phyloP scores from a whole-genome alignment of 2,888 invertebrate species.

The Eristalis intricaria region DNA sequence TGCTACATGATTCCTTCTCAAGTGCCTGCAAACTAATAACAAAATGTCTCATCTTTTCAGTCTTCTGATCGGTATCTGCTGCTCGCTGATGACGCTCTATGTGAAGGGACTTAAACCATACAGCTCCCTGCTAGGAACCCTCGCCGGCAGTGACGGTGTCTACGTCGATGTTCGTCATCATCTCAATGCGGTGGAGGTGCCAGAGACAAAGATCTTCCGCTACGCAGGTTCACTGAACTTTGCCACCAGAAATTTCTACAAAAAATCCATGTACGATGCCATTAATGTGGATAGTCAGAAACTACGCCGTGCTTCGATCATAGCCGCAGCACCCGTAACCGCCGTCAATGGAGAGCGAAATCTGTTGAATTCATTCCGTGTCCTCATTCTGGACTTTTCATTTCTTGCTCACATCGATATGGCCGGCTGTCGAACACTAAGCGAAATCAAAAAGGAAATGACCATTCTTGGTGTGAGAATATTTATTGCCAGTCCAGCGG shows the following conservation, averaged over 20 bases:
- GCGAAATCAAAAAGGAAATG: slow-evolving; percentile 83
- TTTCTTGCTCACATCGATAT: slow-evolving; percentile 86
- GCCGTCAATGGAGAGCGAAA: slow-evolving; percentile 60
- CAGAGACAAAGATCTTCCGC: slow-evolving; percentile 86
- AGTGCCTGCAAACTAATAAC: neutral
- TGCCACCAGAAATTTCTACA: slow-evolving; percentile 84
- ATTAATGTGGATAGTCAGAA: slow-evolving; percentile 82
- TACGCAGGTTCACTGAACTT: slow-evolving; percentile 87
- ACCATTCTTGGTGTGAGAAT: slow-evolving; percentile 82
- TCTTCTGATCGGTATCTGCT: slow-evolving; percentile 84
- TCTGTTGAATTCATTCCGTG: slow-evolving; percentile 74
- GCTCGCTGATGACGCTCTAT: slow-evolving; percentile 87
- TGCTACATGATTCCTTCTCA: neutral
- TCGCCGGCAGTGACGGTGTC: slow-evolving; percentile 85
- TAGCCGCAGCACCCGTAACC: neutral
- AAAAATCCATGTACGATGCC: slow-evolving; percentile 82
- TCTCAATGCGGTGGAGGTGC: slow-evolving; percentile 84
- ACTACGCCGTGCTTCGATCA: slow-evolving; percentile 71
- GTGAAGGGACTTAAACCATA: slow-evolving; percentile 85
- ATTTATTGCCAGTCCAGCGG: slow-evolving; percentile 83
- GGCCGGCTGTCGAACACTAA: slow-evolving; percentile 84
- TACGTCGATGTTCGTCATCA: slow-evolving; percentile 86
- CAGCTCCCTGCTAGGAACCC: slow-evolving; percentile 84
- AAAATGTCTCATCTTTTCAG: slow-evolving; percentile 67
- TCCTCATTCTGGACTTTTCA: slow-evolving; percentile 84